These are phyloP conservation scores for Steinernema carpocapsae DNA, from an alignment of 2,888 invertebrate species.

Conservation along the genomic window DNA sequence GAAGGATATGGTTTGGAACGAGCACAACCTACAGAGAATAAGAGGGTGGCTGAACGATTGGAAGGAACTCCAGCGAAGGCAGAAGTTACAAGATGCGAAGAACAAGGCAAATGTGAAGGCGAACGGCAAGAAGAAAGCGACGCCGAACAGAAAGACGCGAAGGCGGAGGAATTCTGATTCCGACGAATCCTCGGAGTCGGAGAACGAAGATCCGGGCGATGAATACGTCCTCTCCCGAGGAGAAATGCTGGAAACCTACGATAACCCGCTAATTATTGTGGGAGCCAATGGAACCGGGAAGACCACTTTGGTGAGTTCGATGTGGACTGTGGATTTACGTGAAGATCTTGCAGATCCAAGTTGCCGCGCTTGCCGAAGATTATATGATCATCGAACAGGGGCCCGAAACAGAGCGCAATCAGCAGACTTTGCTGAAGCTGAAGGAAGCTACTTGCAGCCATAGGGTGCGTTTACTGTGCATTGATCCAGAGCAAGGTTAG, in stretches of 20 bases:
- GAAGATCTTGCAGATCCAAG: background rate
- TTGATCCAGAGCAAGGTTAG: background rate
- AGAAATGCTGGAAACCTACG: conserved; percentile 20
- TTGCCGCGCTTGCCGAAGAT: background rate
- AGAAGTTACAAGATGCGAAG: background rate
- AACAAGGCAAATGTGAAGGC: background rate
- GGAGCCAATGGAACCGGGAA: background rate
- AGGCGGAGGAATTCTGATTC: background rate
- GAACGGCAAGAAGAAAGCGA: background rate
- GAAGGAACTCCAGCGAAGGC: conserved; percentile 18
- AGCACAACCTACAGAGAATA: background rate
- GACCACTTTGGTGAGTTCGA: background rate
- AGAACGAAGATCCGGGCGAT: background rate
- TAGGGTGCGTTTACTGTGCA: background rate
- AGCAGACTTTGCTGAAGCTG: conserved; percentile 13
- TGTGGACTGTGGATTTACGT: background rate
- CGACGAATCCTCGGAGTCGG: background rate
- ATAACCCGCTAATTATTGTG: conserved; percentile 12
- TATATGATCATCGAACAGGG: conserved; percentile 6
- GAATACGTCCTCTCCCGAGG: background rate
- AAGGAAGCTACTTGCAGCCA: conserved; percentile 17
- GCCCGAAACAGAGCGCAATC: background rate
- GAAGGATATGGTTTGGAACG: background rate
- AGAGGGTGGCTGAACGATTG: conserved; percentile 1
- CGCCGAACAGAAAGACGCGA: background rate